A percentile compares a stretch with the other conserved stretches of the same genome.
These are phyloP conservation scores for Sceloporus tristichus DNA, from an alignment of 2,113 vertebrate genomes.

Conservation along the genomic window DNA sequence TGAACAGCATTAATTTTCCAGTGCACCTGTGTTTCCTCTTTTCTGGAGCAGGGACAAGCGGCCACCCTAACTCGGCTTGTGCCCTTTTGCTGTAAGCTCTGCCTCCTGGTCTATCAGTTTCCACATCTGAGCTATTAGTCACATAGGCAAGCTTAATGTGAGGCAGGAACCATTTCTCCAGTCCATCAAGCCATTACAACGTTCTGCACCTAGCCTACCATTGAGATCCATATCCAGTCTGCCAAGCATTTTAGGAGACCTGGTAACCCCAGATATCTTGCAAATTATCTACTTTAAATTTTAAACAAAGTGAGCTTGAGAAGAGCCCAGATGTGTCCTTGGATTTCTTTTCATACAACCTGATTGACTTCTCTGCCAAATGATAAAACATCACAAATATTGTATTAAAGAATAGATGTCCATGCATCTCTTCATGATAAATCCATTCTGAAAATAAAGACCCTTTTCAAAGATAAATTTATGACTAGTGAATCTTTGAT, in stretches of 20 bases:
- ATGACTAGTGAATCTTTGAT: constrained; percentile 63
- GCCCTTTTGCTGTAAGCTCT: too few relatives aligned
- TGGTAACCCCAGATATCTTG: background rate
- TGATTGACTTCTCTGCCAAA: background rate
- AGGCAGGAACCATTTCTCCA: too few relatives aligned
- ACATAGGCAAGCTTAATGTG: too few relatives aligned
- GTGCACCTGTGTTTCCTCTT: too few relatives aligned
- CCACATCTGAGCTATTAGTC: too few relatives aligned
- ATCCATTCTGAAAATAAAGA: constrained; percentile 25
- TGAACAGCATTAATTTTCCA: too few relatives aligned
- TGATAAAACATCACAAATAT: constrained; percentile 31
- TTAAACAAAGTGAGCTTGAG: background rate
- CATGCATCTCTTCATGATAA: constrained; percentile 48
- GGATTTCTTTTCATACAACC: background rate
- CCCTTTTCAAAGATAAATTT: constrained; percentile 45
- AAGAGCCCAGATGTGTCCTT: background rate
- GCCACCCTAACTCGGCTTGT: too few relatives aligned
- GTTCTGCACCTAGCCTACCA: background rate
- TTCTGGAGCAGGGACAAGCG: too few relatives aligned
- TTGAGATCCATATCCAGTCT: background rate
- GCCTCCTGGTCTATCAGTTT: too few relatives aligned
- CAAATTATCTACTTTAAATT: background rate
- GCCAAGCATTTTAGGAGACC: too few relatives aligned
- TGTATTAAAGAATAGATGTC: constrained; percentile 39
- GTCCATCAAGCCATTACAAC: background rate